phyloP scores from a whole-genome alignment of 1,140 invertebrate genomes.

The Scaptomyza hsui region DNA sequence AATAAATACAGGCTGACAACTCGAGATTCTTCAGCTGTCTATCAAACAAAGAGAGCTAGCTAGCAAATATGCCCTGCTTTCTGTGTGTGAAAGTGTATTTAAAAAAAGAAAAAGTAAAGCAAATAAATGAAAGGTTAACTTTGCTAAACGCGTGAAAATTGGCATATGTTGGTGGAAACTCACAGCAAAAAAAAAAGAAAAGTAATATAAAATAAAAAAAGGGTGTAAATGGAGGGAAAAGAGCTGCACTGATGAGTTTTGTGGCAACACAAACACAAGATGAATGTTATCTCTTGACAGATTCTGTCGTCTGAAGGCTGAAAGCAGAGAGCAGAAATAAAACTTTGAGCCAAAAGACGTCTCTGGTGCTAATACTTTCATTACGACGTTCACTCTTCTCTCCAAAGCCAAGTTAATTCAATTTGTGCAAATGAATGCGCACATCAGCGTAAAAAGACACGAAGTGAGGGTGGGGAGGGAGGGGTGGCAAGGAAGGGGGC shows the following conservation, averaged over 20 bases:
- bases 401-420: constrained; percentile 70
- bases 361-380: constrained; percentile 50
- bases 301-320: constrained; percentile 9
- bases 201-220: too few species aligned
- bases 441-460: constrained; percentile 1
- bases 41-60: constrained; percentile 3
- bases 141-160: constrained; percentile 68
- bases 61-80: constrained; percentile 7
- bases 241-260: constrained; percentile 16
- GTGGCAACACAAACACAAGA: constrained; percentile 13
- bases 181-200: constrained; percentile 29
- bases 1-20: constrained; percentile 17
- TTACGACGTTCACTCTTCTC: constrained; percentile 44
- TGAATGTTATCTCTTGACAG: constrained; percentile 23
- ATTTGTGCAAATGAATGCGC: constrained; percentile 73
- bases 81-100: constrained; percentile 30
- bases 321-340: background rate
- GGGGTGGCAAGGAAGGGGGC: background rate
- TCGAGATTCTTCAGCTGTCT: background rate
- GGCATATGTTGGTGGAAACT: constrained; percentile 76
- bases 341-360: too few species aligned
- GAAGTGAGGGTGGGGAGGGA: background rate
- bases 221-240: background rate
- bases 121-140: constrained; percentile 28
- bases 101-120: too few species aligned